Evolutionary conservation across 2,113 vertebrate genomes (phyloP).

Genomic region (Odocoileus hemionus): DNA sequence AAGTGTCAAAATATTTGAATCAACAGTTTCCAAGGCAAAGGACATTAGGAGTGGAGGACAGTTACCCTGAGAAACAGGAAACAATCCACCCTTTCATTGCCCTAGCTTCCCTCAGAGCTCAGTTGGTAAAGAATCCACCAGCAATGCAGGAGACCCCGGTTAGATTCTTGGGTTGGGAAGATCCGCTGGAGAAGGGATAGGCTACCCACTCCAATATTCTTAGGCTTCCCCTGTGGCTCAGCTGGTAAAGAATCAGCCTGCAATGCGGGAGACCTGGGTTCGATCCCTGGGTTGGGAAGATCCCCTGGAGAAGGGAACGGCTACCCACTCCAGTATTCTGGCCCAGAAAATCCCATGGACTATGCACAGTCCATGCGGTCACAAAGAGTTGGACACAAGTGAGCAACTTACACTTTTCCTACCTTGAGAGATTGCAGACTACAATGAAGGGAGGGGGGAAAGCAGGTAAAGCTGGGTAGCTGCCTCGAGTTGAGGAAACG

Average conservation of each 20-base stretch:
- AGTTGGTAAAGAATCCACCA: background rate
- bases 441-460: background rate
- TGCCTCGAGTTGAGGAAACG: background rate
- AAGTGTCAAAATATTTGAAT: background rate
- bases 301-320: background rate
- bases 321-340: background rate
- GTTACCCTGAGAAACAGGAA: background rate
- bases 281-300: background rate
- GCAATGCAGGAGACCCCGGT: background rate
- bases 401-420: background rate
- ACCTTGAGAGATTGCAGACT: background rate
- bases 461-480: background rate
- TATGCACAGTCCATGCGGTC: background rate
- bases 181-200: background rate
- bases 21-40: background rate
- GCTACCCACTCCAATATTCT: background rate
- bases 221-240: background rate
- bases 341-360: background rate
- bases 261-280: background rate
- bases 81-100: background rate
- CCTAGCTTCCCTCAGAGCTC: background rate
- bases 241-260: background rate
- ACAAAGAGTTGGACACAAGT: fast-evolving
- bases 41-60: background rate
- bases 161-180: background rate